phyloP scores from a whole-genome alignment of 2,113 vertebrate genomes.

The Xenopus borealis region DNA sequence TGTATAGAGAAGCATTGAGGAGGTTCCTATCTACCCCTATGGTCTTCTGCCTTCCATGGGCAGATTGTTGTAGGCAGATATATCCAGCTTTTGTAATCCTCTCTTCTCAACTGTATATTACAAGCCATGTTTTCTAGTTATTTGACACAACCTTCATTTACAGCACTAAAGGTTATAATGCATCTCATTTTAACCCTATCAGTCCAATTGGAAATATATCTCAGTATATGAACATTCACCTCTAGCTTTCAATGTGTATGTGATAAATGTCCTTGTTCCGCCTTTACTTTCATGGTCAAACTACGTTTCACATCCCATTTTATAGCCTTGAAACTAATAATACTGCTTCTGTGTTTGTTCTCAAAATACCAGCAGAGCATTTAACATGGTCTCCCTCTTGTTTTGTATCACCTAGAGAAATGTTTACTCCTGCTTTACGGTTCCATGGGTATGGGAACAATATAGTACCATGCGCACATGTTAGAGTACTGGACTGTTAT shows the following conservation, averaged over 20 bases:
- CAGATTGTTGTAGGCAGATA: constrained; percentile 4
- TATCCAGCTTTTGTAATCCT: background rate
- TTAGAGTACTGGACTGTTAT: too few species aligned
- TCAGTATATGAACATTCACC: too few species aligned
- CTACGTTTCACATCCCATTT: background rate
- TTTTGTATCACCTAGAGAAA: background rate
- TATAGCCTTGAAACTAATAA: background rate
- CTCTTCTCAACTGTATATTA: background rate
- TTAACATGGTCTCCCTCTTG: background rate
- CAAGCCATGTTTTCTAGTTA: background rate
- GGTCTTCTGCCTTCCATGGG: constrained; percentile 13
- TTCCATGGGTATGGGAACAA: too few species aligned
- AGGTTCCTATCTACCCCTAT: constrained; percentile 49
- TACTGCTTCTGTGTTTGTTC: background rate
- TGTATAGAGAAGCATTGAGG: background rate
- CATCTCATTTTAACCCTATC: too few species aligned
- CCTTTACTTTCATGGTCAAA: too few species aligned
- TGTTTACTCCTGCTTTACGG: too few species aligned
- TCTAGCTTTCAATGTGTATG: too few species aligned
- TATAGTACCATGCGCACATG: too few species aligned
- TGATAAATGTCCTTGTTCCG: too few species aligned
- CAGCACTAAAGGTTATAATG: too few species aligned
- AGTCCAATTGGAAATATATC: too few species aligned
- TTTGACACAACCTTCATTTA: too few species aligned
- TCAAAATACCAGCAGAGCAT: background rate